These are phyloP conservation scores for Platalea minor DNA, from an alignment of 2,797 vertebrate species.

Conservation along the genomic window DNA sequence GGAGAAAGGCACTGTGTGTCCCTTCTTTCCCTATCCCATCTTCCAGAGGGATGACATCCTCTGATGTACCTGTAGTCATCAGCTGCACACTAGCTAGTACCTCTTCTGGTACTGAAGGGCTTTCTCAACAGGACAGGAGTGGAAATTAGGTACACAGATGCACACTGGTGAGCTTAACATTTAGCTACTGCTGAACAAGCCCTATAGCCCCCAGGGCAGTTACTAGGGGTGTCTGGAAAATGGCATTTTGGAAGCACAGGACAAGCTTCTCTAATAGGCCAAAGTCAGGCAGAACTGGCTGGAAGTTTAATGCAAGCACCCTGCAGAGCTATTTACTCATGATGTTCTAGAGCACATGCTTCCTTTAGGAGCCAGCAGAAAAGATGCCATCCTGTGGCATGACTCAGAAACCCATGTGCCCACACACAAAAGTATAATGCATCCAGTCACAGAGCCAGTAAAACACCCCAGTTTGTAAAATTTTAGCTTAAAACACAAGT, in stretches of 20 bases:
- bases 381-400: neutral
- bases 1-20: neutral
- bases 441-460: neutral
- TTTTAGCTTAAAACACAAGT: neutral
- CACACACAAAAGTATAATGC: neutral
- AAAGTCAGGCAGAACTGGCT: neutral
- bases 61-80: neutral
- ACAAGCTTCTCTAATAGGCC: neutral
- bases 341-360: neutral
- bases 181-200: neutral
- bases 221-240: neutral
- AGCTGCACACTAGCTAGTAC: neutral
- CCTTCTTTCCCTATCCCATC: neutral
- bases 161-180: neutral
- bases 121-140: neutral
- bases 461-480: neutral
- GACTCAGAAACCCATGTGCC: neutral
- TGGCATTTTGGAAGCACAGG: neutral
- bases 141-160: neutral
- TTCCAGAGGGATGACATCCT: neutral
- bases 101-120: neutral
- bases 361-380: neutral
- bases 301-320: neutral
- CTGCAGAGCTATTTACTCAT: neutral
- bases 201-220: neutral